Base-by-base conservation (phyloP, 2,888 invertebrate genomes). In the Nymphalis urticae region DNA sequence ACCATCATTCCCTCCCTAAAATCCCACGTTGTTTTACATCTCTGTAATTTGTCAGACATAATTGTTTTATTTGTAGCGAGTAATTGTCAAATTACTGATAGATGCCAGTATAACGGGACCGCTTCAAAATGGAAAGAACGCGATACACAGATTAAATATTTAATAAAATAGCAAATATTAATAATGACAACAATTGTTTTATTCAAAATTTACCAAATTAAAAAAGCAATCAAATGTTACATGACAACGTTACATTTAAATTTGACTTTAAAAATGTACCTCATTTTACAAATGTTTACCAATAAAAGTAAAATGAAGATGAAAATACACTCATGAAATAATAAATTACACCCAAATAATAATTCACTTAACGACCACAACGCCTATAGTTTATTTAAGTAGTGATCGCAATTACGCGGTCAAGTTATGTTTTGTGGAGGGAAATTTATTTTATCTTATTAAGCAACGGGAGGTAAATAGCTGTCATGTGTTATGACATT, bases 11-110 rank as follows among this genome's bases (percentile, higher is more conserved):
- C 75, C 74, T 76, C 84, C 85, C 82, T 81, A 74, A 67, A 76
- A 78, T 89, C 87, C 87, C 90, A 89, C 86, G 87, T 58, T 58
- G 58, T 77, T 80, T 66, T 74, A 75, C 82, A 84, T 86, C 85
- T 84, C 81, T 72, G 71, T 82, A 79, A 85, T 86, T 86, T 85
- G 84, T 86, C 82, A 79, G 73, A 77, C 73, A 71, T 87, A 88
- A 90, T 89, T 87, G 87, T 89, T 90, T 88, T 83, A 86, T 86
- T 83, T 83, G 75, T 75, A 78, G 75, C 82, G 75, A 73, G 77
- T 87, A 88, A 89, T 87, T 82, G 83, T 78, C 77, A 76, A 78
- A 77, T 71, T 70, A 73, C 62, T 68, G 69, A 63, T 70, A 71
- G 79, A 82, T 85, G 82, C 85, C 82, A 78, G 63, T 79, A 66